These are phyloP conservation scores for Thunnus maccoyii DNA, from an alignment of 2,113 vertebrate species.

Conservation along the genomic window DNA sequence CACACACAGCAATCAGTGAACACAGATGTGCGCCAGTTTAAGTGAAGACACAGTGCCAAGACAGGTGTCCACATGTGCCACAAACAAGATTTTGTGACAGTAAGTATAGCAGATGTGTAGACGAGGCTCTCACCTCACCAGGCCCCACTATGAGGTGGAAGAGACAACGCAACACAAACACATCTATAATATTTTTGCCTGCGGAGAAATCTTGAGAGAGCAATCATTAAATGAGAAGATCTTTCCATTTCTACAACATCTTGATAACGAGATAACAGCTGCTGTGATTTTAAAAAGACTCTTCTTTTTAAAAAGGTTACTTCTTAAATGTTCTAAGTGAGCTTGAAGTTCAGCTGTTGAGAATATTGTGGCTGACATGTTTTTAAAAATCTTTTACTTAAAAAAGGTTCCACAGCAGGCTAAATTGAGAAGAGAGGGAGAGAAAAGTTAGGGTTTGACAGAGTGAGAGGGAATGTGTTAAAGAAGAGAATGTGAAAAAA, in stretches of 20 bases:
- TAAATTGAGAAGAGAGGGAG: background rate
- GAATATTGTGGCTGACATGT: background rate
- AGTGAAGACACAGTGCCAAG: conserved; percentile 13
- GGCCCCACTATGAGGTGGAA: background rate
- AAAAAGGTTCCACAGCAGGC: background rate
- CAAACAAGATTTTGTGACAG: conserved; percentile 16
- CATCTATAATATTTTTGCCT: background rate
- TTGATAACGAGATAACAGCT: conserved; percentile 3
- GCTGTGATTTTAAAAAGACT: background rate
- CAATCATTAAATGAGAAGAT: conserved; percentile 12
- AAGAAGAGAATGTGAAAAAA: no score
- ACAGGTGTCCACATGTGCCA: background rate
- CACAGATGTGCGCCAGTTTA: conserved; percentile 33
- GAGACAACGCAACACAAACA: background rate
- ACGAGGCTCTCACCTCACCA: background rate
- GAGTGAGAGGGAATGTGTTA: background rate
- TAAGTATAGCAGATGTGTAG: conserved; percentile 37
- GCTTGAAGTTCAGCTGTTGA: background rate
- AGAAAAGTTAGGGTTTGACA: background rate
- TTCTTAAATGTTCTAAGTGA: background rate
- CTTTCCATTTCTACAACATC: background rate
- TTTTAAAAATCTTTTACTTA: background rate
- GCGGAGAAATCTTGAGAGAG: background rate
- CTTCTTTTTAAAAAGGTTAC: no score
- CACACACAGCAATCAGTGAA: conserved; percentile 29